Evolutionary conservation across 2,113 vertebrate genomes (phyloP), one percentile per base, ranked within the genome.

Genomic region (Prunella himalayana): DNA sequence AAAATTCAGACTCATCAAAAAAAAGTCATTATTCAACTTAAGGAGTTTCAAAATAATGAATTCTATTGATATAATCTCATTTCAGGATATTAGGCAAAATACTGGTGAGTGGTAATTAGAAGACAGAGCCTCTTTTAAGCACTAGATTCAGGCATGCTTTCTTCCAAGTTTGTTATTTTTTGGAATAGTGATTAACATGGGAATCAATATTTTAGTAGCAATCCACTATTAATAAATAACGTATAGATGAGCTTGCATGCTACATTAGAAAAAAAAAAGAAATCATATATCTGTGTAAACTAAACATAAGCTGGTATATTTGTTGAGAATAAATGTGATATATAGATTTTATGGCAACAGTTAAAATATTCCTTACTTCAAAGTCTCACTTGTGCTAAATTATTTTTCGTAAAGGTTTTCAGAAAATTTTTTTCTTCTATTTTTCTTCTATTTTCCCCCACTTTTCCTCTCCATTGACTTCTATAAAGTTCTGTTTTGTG

Each of bases 361-460:
- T 56, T 68, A 49, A n/a, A 19, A 42, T 61, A 30, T 41, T 80
- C 30, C 3, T 17, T 82, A 61, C 64, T 86, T 73, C 7, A 24
- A 85, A 80, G 30, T 65, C 22, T 86, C 8, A 25, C 7, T 42
- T 42, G 3, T 15, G 17, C 50, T 11, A 82, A 69, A 37, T 28
- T 17, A 64, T 12, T 87, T 80, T 73, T n/a, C 2, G 2, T 63
- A 59, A 78, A 45, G 5, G 7, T 30, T 75, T 89, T 57, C 28
- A 51, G 3, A 50, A 49, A 7, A 18, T 23, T 13, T 65, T 45
- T 45, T 24, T 2, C 1, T 8, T 1, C 5, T 19, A 5, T 65
- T 45, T 45, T 24, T 2, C 1, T 8, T 1, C 5, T 19, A 5
- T 64, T n/a, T 50, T 13, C 0, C 15, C 4, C 4, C 5, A 7